Conservation (phyloP, 2,113 vertebrate genomes). For the Strigops habroptila region DNA sequence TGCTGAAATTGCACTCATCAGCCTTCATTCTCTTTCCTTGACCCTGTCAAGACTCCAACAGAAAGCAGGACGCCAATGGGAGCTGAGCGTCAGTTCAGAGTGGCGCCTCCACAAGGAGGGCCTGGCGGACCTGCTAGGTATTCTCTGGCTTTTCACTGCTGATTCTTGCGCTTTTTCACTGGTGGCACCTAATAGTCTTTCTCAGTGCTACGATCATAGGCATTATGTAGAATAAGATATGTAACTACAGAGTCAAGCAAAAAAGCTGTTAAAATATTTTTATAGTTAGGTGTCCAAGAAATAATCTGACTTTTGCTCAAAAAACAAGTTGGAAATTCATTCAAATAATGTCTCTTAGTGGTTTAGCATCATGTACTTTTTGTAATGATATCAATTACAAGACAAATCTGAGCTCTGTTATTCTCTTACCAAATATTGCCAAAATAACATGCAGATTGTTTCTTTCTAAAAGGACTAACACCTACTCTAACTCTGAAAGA, state of each 20-base stretch:
- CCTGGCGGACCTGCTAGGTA: no score
- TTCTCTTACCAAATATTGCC: not conserved
- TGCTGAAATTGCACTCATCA: not conserved
- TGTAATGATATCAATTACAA: not conserved
- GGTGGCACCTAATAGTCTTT: not conserved
- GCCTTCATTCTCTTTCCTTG: not conserved
- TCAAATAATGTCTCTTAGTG: not conserved
- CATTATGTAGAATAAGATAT: not conserved
- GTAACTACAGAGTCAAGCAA: not conserved
- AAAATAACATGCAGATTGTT: not conserved
- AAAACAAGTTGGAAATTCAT: not conserved
- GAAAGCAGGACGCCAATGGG: not conserved
- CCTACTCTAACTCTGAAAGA: not conserved
- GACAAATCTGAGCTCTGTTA: not conserved
- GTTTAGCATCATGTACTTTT: not conserved
- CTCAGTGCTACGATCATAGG: rapidly evolving
- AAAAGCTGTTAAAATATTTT: not conserved
- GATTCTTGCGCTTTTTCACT: not conserved
- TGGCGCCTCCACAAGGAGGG: not conserved
- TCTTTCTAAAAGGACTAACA: not conserved
- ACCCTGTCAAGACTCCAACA: not conserved
- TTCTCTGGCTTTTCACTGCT: not conserved
- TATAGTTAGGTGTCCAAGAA: not conserved
- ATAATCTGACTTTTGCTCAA: not conserved
- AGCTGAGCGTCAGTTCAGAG: not conserved